Evolutionary conservation across 53 echinoderm and acorn worm genomes (phyloP).

Genomic region (Glandiceps talaboti): DNA sequence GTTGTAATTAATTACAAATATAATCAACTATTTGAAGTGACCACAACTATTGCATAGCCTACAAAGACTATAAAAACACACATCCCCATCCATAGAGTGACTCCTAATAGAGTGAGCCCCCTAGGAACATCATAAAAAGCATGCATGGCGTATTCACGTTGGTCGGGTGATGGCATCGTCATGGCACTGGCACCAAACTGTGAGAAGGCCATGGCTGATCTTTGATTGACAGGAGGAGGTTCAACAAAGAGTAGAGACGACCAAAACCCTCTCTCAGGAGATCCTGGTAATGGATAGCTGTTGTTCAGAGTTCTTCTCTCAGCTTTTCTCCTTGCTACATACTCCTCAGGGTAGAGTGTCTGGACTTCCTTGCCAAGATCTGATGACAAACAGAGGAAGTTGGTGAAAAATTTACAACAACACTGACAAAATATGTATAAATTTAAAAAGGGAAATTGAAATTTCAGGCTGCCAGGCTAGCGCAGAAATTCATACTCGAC

Average conservation of each 20-base stretch:
- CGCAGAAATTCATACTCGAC: too few species aligned
- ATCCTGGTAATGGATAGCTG: slow-evolving; percentile 50
- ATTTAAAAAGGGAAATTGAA: too few species aligned
- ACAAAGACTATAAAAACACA: background rate
- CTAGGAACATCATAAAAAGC: background rate
- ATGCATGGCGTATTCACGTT: background rate
- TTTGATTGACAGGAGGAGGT: background rate
- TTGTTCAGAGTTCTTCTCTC: slow-evolving; percentile 42
- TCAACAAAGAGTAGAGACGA: background rate
- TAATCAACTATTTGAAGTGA: background rate
- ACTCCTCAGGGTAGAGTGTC: slow-evolving; percentile 35
- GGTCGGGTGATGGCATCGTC: background rate
- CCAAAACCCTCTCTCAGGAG: background rate
- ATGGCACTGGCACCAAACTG: background rate
- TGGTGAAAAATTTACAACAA: too few species aligned
- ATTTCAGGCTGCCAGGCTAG: too few species aligned
- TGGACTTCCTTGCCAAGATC: slow-evolving; percentile 42
- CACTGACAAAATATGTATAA: too few species aligned
- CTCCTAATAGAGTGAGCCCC: background rate
- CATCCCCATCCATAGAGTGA: background rate
- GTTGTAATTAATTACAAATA: too few species aligned
- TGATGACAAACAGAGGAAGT: slow-evolving; percentile 7
- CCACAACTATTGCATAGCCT: background rate
- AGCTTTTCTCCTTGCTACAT: slow-evolving; percentile 25
- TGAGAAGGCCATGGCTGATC: background rate